Evolutionary conservation across 2,888 invertebrate species (phyloP).

Genomic region (Craniophora ligustri): DNA sequence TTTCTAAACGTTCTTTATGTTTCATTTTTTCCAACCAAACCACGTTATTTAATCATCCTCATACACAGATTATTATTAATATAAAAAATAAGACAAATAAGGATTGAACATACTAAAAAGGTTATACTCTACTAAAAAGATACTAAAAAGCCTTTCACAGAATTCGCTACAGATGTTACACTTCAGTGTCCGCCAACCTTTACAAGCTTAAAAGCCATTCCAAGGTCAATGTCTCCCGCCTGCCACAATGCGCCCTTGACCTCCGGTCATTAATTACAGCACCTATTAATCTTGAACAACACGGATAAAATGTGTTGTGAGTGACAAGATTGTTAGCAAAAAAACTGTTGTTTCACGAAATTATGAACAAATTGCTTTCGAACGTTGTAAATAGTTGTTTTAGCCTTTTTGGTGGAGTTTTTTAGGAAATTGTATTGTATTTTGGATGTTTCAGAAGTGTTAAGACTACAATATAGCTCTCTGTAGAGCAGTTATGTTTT

Average conservation of each 20-base stretch:
- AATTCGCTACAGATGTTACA: not conserved
- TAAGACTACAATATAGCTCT: not conserved
- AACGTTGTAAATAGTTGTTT: conserved; percentile 22
- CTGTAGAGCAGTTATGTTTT: not conserved
- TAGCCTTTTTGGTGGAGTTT: not conserved
- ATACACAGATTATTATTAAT: no score
- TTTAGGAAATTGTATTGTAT: conserved; percentile 1
- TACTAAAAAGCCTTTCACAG: no score
- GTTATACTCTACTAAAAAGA: no score
- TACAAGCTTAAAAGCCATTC: conserved; percentile 8
- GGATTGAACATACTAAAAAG: no score
- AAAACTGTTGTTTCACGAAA: conserved; percentile 21
- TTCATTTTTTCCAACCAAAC: no score
- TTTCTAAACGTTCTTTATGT: no score
- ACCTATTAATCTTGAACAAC: conserved; percentile 44
- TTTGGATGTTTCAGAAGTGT: not conserved
- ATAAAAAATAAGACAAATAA: no score
- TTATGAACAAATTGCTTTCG: conserved; percentile 37
- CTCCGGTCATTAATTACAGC: conserved; percentile 40
- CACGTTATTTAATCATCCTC: no score
- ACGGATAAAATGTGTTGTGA: conserved; percentile 39
- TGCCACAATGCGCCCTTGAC: conserved; percentile 41
- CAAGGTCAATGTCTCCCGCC: conserved; percentile 43
- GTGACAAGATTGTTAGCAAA: conserved; percentile 30
- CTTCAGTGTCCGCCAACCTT: conserved; percentile 2